Conservation (phyloP, 2,113 vertebrate genomes). For the Brevimyrus niger region DNA sequence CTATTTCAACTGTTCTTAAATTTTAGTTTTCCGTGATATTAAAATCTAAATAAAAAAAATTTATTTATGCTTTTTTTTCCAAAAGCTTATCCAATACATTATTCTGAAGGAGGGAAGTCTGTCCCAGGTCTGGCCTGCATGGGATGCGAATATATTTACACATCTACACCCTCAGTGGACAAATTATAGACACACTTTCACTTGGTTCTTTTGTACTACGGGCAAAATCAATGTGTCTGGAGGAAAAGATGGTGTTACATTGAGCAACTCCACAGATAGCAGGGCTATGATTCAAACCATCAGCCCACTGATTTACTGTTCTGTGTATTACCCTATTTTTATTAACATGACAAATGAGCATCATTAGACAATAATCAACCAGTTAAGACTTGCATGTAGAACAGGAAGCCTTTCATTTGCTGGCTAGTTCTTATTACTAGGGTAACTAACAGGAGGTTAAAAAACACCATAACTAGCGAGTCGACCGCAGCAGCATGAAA, state of each 20-base stretch:
- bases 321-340: neutral
- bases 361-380: neutral
- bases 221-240: neutral
- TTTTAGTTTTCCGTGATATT: neutral
- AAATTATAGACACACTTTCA: neutral
- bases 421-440: neutral
- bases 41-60: neutral
- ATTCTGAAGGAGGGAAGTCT: neutral
- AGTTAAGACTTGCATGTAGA: neutral
- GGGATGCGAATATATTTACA: neutral
- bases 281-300: neutral
- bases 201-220: neutral
- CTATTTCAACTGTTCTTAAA: neutral
- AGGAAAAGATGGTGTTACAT: neutral
- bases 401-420: neutral
- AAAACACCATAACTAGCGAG: neutral
- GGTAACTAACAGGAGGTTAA: neutral
- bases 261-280: neutral
- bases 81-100: neutral
- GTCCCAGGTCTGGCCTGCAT: neutral
- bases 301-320: neutral
- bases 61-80: neutral
- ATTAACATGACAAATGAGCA: neutral
- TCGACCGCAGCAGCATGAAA: neutral
- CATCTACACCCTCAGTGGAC: neutral